phyloP scores from a whole-genome alignment of 2,888 invertebrate species.

The Nysson spinosus region DNA sequence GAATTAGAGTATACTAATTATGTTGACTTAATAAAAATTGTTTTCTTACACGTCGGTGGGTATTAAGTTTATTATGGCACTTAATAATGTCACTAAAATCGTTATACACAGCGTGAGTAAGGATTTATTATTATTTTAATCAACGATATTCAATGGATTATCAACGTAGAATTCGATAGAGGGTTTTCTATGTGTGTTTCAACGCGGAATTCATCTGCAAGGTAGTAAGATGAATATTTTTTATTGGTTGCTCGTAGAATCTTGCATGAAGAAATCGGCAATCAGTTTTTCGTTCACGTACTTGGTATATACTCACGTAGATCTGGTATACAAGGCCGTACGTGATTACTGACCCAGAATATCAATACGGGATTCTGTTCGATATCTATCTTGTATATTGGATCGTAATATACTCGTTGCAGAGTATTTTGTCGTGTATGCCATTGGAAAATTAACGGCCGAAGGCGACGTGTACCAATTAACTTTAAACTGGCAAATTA shows the following conservation, averaged over 20 bases:
- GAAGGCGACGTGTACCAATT: no score
- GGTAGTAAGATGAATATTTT: neutral
- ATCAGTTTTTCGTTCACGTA: constrained; percentile 14
- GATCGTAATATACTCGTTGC: constrained; percentile 7
- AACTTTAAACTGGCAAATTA: no score
- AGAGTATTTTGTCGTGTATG: neutral
- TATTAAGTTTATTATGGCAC: no score
- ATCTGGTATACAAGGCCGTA: constrained; percentile 18
- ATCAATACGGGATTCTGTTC: constrained; percentile 12
- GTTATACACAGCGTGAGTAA: no score
- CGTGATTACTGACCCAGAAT: constrained; percentile 12
- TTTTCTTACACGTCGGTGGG: no score
- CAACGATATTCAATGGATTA: no score
- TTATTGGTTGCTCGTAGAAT: neutral
- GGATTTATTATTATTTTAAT: no score
- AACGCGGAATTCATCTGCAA: neutral
- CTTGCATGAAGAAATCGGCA: constrained; percentile 3
- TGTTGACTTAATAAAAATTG: no score
- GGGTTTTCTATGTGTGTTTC: no score
- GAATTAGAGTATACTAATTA: no score
- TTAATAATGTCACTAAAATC: no score
- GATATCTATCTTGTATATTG: constrained; percentile 8
- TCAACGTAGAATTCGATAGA: no score
- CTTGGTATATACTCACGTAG: constrained; percentile 12
- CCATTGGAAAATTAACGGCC: neutral